Percentiles rank a stretch among this genome's conserved stretches.
Conservation (phyloP, 2,888 invertebrate species). For the Invenusta paracnida region DNA sequence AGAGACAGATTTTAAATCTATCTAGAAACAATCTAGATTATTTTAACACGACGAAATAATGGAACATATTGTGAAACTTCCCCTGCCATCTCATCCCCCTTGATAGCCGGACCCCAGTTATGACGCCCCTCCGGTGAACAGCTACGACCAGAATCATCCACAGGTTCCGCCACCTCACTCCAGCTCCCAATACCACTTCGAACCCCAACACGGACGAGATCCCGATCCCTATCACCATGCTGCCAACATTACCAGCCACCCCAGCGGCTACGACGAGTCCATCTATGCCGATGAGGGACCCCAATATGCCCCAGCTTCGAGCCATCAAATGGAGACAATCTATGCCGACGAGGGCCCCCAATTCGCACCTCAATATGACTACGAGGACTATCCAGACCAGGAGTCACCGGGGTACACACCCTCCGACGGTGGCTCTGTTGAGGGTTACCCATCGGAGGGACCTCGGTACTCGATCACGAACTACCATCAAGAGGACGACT, state of each 20-base stretch:
- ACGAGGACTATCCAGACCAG: neutral
- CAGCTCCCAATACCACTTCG: no score
- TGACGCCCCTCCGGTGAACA: no score
- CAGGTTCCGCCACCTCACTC: no score
- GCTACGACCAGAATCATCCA: no score
- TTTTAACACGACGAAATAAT: no score
- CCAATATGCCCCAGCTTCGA: neutral
- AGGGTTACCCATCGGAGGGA: neutral
- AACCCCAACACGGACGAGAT: no score
- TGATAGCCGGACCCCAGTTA: no score
- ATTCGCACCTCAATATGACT: neutral
- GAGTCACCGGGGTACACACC: neutral
- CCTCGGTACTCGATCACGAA: neutral
- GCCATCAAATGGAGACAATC: neutral
- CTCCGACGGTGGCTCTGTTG: neutral
- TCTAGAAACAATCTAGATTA: no score
- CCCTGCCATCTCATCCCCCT: no score
- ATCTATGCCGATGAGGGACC: neutral
- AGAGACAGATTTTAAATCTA: no score
- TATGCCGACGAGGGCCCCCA: neutral
- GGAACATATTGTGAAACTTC: no score
- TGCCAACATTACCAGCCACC: neutral
- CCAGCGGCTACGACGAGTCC: neutral
- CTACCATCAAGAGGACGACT: neutral
- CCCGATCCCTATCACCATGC: no score